Evolutionary conservation across 2,888 invertebrate species (phyloP), one percentile per base, ranked within the genome.

Genomic region (Mythimna albipuncta): DNA sequence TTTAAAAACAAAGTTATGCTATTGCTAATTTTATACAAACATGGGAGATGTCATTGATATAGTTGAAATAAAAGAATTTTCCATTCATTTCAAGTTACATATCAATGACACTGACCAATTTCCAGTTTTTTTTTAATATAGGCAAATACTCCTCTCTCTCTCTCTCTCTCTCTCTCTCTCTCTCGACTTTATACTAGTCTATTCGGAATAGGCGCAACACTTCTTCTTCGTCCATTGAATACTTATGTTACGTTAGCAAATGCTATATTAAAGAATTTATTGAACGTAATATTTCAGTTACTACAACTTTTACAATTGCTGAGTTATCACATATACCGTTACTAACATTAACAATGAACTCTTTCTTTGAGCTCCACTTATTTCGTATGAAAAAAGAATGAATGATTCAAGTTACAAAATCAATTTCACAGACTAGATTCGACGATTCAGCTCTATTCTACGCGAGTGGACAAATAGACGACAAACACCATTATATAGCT

Each of bases 361-460:
- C 55, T 52, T 82, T 72, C 32, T 44, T 62, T 44, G 7, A 68
- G 21, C 55, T 50, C 54, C 35, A 72, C 35, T 79, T 55, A 82
- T 35, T 72, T 10, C 26, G 47, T 44, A 64, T 79, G 16, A 74
- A 69, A 61, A 61, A 69, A 63, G 2, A 65, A 79, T 54, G 13
- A 64, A 71, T 58, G 52, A 59, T 54, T 76, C 58, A 66, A 65
- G 62, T 75, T 65, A 77, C 72, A 57, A 79, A 80, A 85, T 80
- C 69, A 79, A 81, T 79, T 83, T 94, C 94, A 72, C 97, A 98
- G 97, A 99, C 99, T 11, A 97, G 98, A 87, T 98, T 98, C 94
- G 98, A 99, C 91, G 98, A 99, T 90, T 99, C 99, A 11, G 98
- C 98, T 4, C 93, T 99, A 77, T 98, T 99, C 91, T 99, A 99